Base-by-base conservation (phyloP, 2,888 invertebrate genomes). In the Conomelus anceps region DNA sequence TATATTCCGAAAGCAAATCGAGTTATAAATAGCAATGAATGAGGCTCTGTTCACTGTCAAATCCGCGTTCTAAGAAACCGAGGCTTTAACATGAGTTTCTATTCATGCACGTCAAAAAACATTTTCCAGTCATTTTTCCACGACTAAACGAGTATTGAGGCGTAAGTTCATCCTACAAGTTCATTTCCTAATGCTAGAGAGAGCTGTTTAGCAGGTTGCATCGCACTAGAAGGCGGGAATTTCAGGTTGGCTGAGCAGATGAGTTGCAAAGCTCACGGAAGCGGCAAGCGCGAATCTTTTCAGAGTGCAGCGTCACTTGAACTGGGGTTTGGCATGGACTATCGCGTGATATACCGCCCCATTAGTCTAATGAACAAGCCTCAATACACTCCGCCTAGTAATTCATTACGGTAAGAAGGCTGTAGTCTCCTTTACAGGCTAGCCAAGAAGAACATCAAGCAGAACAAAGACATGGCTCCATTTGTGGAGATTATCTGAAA, bases 361-460 rank as follows among this genome's bases (percentile, higher is more conserved):
- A 88, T 88, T 88, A 88, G 88, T 23, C 88, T 88, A 88, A 88
- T 88, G 88, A 88, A 88, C 84, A 22, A 23, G 63, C 23, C 26
- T 88, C 88, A 84, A 88, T 88, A 86, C 86, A 24, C 86, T 63
- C n/a, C 63, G 63, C 3, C 63, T 63, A 85, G 84, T 88, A 88
- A 88, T 88, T 88, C 88, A 88, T 88, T 88, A 88, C 63, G 63
- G n/a, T 63, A 63, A 63, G 63, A 63, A 63, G 63, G 63, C n/a
- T 20, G n/a, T 20, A 20, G 63, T 1, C 63, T 63, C n/a, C n/a
- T 63, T 63, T n/a, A 63, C 63, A 63, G 63, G 63, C 63, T 63
- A 63, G 63, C 3, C 63, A 63, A 63, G 63, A 63, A n/a, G 63
- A 63, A 63, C 63, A n/a, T 4, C 3, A 63, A 63, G 20, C n/a